phyloP scores from a whole-genome alignment of 1,140 invertebrate species.

The Prorops nasuta region DNA sequence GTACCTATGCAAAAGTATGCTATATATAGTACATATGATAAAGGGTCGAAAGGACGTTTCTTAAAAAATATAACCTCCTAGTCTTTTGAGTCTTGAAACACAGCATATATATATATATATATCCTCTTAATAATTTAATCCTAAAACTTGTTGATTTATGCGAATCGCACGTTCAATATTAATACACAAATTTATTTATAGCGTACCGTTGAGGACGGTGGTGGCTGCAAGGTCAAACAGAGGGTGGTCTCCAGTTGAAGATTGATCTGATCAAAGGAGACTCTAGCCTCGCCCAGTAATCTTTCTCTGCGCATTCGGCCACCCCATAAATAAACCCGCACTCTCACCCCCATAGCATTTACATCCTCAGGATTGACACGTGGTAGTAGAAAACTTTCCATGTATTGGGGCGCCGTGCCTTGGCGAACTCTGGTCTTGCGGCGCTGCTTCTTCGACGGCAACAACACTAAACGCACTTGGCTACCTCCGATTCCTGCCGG shows the following conservation, averaged over 20 bases:
- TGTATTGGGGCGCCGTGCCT: conserved; percentile 85
- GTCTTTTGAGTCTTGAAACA: neutral
- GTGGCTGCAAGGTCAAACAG: conserved; percentile 82
- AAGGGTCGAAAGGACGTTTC: no score
- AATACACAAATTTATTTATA: neutral
- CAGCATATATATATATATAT: neutral
- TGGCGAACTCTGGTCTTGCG: conserved; percentile 88
- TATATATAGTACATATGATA: no score
- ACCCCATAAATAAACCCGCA: conserved; percentile 74
- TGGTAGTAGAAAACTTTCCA: conserved; percentile 88
- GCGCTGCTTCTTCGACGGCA: conserved; percentile 90
- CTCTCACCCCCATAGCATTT: conserved; percentile 82
- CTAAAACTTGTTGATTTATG: neutral
- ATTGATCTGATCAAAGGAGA: conserved; percentile 85
- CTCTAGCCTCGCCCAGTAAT: conserved; percentile 85
- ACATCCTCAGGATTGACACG: conserved; percentile 93
- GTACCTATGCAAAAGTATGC: conserved; percentile 25
- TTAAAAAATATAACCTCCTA: conserved; percentile 3
- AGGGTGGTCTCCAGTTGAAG: conserved; percentile 85
- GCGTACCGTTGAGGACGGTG: conserved; percentile 74
- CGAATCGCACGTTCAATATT: no score
- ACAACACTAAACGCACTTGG: conserved; percentile 81
- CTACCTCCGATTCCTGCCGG: conserved; percentile 70
- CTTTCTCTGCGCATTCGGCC: conserved; percentile 86
- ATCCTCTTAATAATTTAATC: no score